Base-by-base conservation (phyloP, 2,113 vertebrate species). In the Ivindomyrus marchei region DNA sequence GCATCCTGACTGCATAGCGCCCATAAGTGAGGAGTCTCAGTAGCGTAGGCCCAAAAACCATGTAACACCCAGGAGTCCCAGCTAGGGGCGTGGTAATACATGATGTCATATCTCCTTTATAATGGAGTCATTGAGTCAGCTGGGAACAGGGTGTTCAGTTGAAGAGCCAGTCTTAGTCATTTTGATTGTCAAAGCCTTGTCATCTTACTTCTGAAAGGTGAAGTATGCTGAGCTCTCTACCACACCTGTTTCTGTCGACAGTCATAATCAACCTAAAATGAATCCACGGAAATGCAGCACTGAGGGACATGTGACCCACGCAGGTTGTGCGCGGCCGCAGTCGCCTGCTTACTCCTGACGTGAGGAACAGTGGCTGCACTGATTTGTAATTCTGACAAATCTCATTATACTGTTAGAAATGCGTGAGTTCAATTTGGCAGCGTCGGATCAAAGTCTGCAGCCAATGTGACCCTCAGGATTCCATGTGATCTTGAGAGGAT, bases 341-440 rank as follows among this genome's bases (percentile, higher is more conserved):
- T 94, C 94, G 93, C 94, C 93, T 93, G 92, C 93, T 93, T 94
- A 93, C 93, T 94, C 93, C 92, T 90, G 92, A 91, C 88, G 90
- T 93, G 52, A 90, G 90, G 95, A 95, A 95, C 94, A 95, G 92
- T 94, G 91, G 91, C 93, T 94, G 94, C 93, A 94, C 95, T 94
- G 92, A 94, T 95, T 94, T 94, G 95, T 95, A 95, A 95, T 95
- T 91, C 90, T 91, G 47, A 90, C 92, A 93, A 94, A 96, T 95
- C 93, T 93, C 92, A 91, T 95, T 95, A 95, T 89, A 52, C 89
- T 93, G 92, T 95, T 93, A 91, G 93, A 93, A 91, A 92, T 92
- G 94, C 92, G 91, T 92, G 90, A 94, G 93, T 93, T 91, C 90
- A 93, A 91, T 90, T 92, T 53, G 80, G 89, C 62, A 31, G 11